These are phyloP conservation scores for Anaspis maculata DNA, from an alignment of 2,888 invertebrate species.

Conservation along the genomic window DNA sequence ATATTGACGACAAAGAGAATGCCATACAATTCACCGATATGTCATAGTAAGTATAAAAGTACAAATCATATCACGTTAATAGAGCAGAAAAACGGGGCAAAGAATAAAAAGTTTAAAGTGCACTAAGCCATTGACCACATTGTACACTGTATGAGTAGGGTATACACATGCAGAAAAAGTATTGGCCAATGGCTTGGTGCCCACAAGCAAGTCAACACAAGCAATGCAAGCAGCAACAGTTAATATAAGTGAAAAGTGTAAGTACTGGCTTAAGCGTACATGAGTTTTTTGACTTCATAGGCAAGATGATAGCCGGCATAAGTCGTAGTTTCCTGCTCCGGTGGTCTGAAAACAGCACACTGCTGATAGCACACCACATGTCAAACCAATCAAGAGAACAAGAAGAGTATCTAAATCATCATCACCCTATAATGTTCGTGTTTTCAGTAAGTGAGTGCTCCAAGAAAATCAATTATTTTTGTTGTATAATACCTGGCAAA, in stretches of 20 bases:
- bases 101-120: too few relatives aligned
- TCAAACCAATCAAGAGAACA: slow-evolving; percentile 24
- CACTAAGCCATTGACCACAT: too few relatives aligned
- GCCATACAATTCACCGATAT: too few relatives aligned
- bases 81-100: too few relatives aligned
- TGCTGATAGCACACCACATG: slow-evolving; percentile 41
- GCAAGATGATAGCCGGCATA: slow-evolving; percentile 98
- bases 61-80: too few relatives aligned
- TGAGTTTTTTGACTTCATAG: slow-evolving; percentile 99
- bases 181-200: neutral
- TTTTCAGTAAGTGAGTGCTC: too few relatives aligned
- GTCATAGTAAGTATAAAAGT: too few relatives aligned
- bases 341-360: slow-evolving; percentile 75
- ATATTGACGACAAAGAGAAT: too few relatives aligned
- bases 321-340: slow-evolving; percentile 82
- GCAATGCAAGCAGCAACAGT: slow-evolving; percentile 31
- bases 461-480: too few relatives aligned
- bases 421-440: slow-evolving; percentile 8
- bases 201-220: slow-evolving; percentile 19
- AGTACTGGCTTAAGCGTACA: slow-evolving; percentile 71
- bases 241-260: slow-evolving; percentile 35
- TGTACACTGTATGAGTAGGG: too few relatives aligned
- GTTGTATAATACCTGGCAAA: slow-evolving; percentile 4
- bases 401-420: slow-evolving; percentile 4
- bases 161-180: too few relatives aligned